Evolutionary conservation across 1,140 invertebrate genomes (phyloP).

Genomic region (Eulimnadia texana): DNA sequence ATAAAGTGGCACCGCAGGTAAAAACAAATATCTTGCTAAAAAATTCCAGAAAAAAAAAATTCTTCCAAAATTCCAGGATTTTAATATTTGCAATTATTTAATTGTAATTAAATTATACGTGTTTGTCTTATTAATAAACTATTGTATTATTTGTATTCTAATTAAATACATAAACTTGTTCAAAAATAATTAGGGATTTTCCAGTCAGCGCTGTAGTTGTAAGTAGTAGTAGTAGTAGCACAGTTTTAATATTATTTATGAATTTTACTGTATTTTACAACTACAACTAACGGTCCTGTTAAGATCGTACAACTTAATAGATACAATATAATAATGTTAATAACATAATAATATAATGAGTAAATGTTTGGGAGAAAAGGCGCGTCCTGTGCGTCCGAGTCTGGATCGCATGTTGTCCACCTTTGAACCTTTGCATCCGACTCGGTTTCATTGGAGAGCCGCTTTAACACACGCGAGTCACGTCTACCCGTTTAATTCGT

Average conservation of each 20-base stretch:
- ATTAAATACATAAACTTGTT: too few species aligned
- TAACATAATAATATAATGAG: background rate
- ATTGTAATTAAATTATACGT: too few species aligned
- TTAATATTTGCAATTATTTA: too few species aligned
- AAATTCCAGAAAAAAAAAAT: background rate
- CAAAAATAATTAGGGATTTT: too few species aligned
- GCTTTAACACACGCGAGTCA: background rate
- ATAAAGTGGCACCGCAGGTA: background rate
- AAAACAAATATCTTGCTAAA: background rate
- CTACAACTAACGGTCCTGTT: too few species aligned
- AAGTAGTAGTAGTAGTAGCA: too few species aligned
- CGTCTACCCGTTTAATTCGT: background rate
- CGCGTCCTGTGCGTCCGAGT: background rate
- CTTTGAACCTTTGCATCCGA: constrained; percentile 3
- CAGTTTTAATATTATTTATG: too few species aligned
- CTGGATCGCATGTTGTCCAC: background rate
- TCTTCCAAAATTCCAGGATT: background rate
- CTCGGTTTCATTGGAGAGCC: constrained; percentile 2
- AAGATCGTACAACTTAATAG: background rate
- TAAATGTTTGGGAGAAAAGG: background rate
- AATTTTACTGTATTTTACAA: too few species aligned
- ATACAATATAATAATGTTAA: background rate
- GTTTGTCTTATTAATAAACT: too few species aligned
- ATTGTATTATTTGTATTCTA: too few species aligned
- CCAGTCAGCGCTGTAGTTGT: too few species aligned